Evolutionary conservation across 2,113 vertebrate genomes (phyloP).

Genomic region (Ailurus styani): DNA sequence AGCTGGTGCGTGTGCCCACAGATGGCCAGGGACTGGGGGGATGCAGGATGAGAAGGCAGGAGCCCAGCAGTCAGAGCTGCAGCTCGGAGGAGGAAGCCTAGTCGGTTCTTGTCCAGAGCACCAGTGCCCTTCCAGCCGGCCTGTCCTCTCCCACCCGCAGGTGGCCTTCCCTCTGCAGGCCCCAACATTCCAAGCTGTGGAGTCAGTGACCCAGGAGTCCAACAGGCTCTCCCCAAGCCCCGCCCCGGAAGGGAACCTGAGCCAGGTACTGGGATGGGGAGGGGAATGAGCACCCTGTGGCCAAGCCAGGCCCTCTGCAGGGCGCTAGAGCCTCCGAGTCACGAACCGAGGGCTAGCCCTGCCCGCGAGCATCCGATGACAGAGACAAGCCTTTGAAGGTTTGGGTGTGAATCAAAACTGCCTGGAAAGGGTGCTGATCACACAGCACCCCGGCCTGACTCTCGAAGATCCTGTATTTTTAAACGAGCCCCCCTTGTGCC

Average conservation of each 20-base stretch:
- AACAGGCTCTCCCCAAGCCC: neutral
- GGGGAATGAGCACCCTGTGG: neutral
- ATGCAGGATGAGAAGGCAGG: neutral
- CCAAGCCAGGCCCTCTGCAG: neutral
- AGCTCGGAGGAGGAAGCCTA: neutral
- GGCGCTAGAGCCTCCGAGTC: neutral
- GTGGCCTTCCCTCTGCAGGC: neutral
- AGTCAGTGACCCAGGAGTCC: neutral
- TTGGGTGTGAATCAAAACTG: neutral
- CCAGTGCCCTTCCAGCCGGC: neutral
- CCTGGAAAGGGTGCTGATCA: neutral
- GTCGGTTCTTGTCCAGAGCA: neutral
- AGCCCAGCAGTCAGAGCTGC: neutral
- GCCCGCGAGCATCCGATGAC: neutral
- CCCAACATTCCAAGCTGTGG: neutral
- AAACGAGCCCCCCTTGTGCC: neutral
- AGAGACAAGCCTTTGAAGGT: neutral
- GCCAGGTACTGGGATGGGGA: neutral
- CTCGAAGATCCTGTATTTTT: neutral
- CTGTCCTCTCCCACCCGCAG: neutral
- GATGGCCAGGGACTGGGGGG: no score
- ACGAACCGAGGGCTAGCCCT: neutral
- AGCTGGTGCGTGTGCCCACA: accelerated
- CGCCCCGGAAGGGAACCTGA: neutral
- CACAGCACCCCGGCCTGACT: neutral